These are phyloP conservation scores for Neopipo cinnamomea DNA, from an alignment of 2,113 vertebrate species.

Conservation along the genomic window DNA sequence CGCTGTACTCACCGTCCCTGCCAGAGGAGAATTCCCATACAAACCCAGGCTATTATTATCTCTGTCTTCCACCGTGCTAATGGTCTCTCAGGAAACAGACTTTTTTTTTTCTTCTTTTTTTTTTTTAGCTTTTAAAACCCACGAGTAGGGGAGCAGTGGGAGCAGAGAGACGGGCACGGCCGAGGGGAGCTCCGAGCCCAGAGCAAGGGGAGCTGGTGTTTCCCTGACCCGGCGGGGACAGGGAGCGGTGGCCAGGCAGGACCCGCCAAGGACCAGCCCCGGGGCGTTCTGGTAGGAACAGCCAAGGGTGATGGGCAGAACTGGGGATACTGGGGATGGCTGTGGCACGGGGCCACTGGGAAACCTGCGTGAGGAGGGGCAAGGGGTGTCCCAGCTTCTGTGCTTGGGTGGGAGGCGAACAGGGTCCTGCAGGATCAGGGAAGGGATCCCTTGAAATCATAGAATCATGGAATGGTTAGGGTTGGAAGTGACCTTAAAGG, in stretches of 20 bases:
- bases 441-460: neutral
- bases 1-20: neutral
- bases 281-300: neutral
- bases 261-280: neutral
- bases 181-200: neutral
- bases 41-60: slow-evolving; percentile 40
- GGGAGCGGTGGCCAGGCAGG: neutral
- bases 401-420: neutral
- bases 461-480: neutral
- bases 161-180: neutral
- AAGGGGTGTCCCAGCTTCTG: neutral
- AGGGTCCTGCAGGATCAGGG: accelerated
- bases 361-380: neutral
- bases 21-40: slow-evolving; percentile 13
- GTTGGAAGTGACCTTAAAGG: neutral
- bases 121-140: neutral
- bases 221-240: neutral
- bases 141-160: neutral
- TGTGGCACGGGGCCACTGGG: neutral
- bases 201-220: accelerated
- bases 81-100: slow-evolving; percentile 57
- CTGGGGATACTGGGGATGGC: neutral
- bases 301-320: neutral
- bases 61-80: slow-evolving; percentile 41
- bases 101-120: neutral